A percentile compares a stretch with the other conserved stretches of the same genome.
phyloP scores from a whole-genome alignment of 2,797 vertebrate genomes.

The Miichthys miiuy region DNA sequence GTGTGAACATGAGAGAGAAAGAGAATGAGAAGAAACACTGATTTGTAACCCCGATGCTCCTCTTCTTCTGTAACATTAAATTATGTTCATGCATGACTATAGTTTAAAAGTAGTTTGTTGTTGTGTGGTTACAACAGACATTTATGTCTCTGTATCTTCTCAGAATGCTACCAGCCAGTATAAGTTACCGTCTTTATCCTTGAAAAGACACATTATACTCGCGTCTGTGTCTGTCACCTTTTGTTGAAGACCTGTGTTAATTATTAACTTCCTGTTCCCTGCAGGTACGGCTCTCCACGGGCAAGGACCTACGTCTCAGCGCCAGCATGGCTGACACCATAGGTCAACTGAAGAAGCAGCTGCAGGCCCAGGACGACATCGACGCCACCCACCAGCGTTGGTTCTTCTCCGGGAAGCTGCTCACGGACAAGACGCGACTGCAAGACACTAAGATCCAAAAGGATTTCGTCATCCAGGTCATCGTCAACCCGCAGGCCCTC shows the following conservation, averaged over 20 bases:
- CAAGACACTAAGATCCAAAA: conserved; percentile 99
- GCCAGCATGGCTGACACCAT: conserved; percentile 96
- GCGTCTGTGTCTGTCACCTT: background rate
- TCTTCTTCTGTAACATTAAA: background rate
- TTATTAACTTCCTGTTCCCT: conserved; percentile 33
- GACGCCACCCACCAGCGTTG: conserved; percentile 93
- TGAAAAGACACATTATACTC: background rate
- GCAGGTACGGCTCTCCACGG: conserved; percentile 94
- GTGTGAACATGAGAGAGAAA: no score
- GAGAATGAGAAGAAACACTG: background rate
- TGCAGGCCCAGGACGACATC: conserved; percentile 93
- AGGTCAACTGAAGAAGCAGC: conserved; percentile 96
- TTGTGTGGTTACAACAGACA: no score
- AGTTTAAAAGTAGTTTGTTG: background rate
- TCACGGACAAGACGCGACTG: conserved; percentile 96
- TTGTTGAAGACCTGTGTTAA: background rate
- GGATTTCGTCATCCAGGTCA: conserved; percentile 99
- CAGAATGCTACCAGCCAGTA: background rate
- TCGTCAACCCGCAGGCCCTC: conserved; percentile 91
- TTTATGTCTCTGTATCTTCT: background rate
- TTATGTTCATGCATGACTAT: background rate
- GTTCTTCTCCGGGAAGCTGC: conserved; percentile 99
- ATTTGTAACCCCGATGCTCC: background rate
- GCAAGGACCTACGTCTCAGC: conserved; percentile 94
- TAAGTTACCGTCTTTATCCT: background rate